phyloP scores from a whole-genome alignment of 2,113 vertebrate species.

The Gracilinanus agilis region DNA sequence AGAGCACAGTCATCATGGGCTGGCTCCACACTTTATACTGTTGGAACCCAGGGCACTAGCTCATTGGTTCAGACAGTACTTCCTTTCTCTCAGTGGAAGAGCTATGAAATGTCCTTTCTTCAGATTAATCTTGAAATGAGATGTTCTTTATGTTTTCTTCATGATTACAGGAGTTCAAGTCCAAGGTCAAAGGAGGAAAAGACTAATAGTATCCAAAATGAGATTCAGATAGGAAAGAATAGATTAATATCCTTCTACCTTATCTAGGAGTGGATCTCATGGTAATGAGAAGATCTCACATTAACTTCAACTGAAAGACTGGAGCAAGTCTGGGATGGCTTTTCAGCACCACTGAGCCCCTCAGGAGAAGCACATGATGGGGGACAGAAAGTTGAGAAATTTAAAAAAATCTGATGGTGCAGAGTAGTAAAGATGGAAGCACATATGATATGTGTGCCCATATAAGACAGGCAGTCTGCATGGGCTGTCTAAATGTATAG shows the following conservation, averaged over 20 bases:
- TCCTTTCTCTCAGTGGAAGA: background rate
- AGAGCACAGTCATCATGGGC: background rate
- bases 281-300: background rate
- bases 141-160: background rate
- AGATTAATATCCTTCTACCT: background rate
- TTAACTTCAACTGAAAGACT: background rate
- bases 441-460: background rate
- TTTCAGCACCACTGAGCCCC: background rate
- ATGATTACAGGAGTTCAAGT: background rate
- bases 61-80: background rate
- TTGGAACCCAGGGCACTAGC: background rate
- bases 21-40: background rate
- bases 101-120: background rate
- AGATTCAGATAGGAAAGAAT: background rate
- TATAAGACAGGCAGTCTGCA: background rate
- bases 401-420: background rate
- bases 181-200: background rate
- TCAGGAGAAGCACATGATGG: background rate
- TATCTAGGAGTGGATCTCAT: background rate
- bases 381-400: background rate
- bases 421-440: background rate
- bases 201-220: background rate
- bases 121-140: background rate
- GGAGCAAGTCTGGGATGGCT: background rate
- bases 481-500: background rate